Evolutionary conservation across 2,113 vertebrate genomes (phyloP), one percentile per base, ranked within the genome.

Genomic region (Neolamprologus sp.): DNA sequence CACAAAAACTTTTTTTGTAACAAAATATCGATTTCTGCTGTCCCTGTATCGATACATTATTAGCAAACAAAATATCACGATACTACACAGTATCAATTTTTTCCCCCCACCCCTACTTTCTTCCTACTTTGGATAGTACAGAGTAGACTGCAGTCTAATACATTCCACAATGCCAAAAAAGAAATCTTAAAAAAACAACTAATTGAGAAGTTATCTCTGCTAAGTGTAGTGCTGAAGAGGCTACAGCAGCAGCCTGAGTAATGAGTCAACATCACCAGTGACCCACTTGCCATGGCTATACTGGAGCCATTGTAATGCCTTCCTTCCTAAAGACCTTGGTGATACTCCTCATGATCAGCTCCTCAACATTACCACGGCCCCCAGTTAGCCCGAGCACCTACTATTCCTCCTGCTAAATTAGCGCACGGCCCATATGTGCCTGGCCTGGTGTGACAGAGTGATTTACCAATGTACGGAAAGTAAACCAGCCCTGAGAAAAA

Each of bases 401-500:
- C 49, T 85, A 85, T 88, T 80, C 83, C 79, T 92, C 81, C 87
- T 60, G 83, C 35, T 82, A 45, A 91, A 91, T 87, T 30, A 91
- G 75, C 45, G n/a, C 73, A 11, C 2, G 1, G 68, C 8, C 80
- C 71, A 75, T 73, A 79, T 80, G 83, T 63, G 51, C 63, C 81
- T 65, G 54, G 21, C 26, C 81, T 68, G 58, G 19, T 28, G 81
- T 79, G 83, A 88, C 75, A 89, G 54, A 85, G 85, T 84, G 86
- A 89, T 88, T 87, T 73, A 85, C 23, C 88, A 60, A 21, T 2
- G 53, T 26, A 30, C 16, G 60, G 57, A 85, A 87, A 71, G 54
- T 65, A 47, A 89, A 85, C 78, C 87, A 78, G 83, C 78, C 28
- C 26, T 19, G 33, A 86, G 75, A 71, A 92, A 92, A 92, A 88